Evolutionary conservation across 64 coral and sea anemone genomes (phyloP), one percentile per base, ranked within the genome.

Genomic region (Porites lutea): DNA sequence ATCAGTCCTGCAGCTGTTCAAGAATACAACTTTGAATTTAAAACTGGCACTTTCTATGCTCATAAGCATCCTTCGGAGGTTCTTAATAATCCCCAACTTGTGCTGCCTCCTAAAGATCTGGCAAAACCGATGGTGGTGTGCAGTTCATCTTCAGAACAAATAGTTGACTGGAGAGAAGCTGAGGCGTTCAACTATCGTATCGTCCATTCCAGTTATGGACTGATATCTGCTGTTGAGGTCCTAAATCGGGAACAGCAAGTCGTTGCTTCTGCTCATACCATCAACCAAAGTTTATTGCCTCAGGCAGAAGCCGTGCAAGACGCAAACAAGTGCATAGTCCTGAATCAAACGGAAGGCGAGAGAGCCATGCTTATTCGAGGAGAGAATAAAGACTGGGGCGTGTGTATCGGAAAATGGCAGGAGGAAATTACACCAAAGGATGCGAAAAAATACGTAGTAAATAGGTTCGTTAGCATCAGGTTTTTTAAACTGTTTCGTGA

Each of bases 291-390:
- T 14, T 55, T 69, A 27, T 58, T 91, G 12, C 89, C 89, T 10
- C 61, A 91, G 18, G 48, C 48, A 12, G 45, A 23, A n/a, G 65
- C 65, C 8, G 65, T 69, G 23, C 22, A 77, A 51, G 77, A 91
- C 10, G 54, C 48, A 55, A 45, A 62, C 7, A 13, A 48, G 9
- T 72, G 70, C 53, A 73, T 53, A 13, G 1, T 63, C 3, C 45
- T 74, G 6, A 66, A 48, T 4, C n/a, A 20, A 13, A 23, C 12
- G 19, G 89, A 91, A 16, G 89, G 89, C 22, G 79, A 73, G 47
- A 57, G 89, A 44, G 89, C 78, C 20, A 91, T 91, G 89, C 79
- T 91, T 20, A 91, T 91, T 65, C 89, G 89, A 82, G 75, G 89
- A 3, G 51, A 65, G 44, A 5, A 55, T 55, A 48, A 71, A 43